phyloP scores from a whole-genome alignment of 92 coral and sea anemone species.

The Palythoa grandiflora region DNA sequence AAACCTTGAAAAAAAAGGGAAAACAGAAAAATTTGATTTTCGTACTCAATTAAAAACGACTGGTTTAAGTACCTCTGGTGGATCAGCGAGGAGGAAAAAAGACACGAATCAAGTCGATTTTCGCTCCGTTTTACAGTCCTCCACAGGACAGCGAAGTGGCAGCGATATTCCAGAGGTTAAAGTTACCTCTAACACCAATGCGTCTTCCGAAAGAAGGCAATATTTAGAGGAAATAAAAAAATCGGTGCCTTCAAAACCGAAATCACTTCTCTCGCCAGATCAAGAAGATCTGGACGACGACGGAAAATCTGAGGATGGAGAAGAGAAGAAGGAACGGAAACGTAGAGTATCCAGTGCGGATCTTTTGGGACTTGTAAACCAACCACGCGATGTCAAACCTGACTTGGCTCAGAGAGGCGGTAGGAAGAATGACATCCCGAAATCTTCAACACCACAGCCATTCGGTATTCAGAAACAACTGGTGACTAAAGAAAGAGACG shows the following conservation, averaged over 20 bases:
- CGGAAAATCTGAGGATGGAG: constrained; percentile 33
- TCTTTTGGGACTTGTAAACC: constrained; percentile 71
- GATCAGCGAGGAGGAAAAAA: constrained; percentile 39
- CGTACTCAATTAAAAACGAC: constrained; percentile 71
- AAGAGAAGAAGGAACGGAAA: constrained; percentile 46
- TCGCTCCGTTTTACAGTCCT: constrained; percentile 37
- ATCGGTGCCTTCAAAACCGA: constrained; percentile 34
- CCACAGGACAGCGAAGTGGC: constrained; percentile 1
- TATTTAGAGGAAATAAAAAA: constrained; percentile 53
- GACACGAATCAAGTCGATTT: constrained; percentile 56
- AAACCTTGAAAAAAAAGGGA: constrained; percentile 44
- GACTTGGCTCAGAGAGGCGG: constrained; percentile 59
- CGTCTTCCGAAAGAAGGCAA: constrained; percentile 20
- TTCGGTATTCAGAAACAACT: constrained; percentile 52
- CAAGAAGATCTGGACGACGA: constrained; percentile 41
- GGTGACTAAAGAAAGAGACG: constrained; percentile 61
- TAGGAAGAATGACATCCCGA: constrained; percentile 58
- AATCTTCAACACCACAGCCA: constrained; percentile 44
- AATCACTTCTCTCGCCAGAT: constrained; percentile 27
- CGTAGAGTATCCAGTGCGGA: constrained; percentile 83
- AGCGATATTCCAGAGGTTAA: constrained; percentile 1
- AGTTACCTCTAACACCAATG: neutral
- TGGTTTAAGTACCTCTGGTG: constrained; percentile 28
- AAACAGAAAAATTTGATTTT: constrained; percentile 62
- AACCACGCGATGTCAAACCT: constrained; percentile 58